Evolutionary conservation across 2,797 vertebrate genomes (phyloP), one percentile per base, ranked within the genome.

Genomic region (Esox masquinongy): DNA sequence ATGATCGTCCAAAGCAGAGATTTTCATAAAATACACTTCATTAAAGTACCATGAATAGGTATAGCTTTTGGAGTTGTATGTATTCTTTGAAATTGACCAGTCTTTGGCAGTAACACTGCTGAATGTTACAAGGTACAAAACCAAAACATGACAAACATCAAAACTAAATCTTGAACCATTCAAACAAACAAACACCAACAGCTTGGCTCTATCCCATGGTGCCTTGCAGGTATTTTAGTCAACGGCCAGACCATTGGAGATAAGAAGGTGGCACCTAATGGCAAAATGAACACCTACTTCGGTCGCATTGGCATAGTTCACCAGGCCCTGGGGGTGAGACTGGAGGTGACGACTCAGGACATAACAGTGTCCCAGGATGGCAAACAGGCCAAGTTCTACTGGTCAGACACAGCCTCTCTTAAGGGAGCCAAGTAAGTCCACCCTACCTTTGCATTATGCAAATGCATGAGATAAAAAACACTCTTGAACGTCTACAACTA

Each of bases 161-260:
- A 78, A 74, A 34, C 17, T n/a, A n/a, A 16, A 53, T 19, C 7
- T 1, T 53, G 50, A 53, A 53, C 50, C 50, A 53, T 53, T 53
- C 17, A 53, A 53, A 53, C 50, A 19, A 17, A n/a, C n/a, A n/a
- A 53, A 53, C 50, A 53, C 50, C 5, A n/a, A 56, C n/a, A 59
- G 53, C 8, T 36, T 71, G 29, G 11, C 17, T 68, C 22, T 16
- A 34, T 80, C 49, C 4, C 1, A 12, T 68, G 14, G 68, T 68
- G 53, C 76, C 74, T 77, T 19, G 76, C 83, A 98, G 97, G 96
- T 36, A 91, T 97, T 85, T 84, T 91, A 19, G 94, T 97, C 17
- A 97, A 97, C 11, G 96, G 96, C 11, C 88, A 97, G 83, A 94
- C 96, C 74, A 95, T 95, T 80, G 96, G 94, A 47, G 96, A 96